Evolutionary conservation across 2,113 vertebrate genomes (phyloP), one percentile per base, ranked within the genome.

Genomic region (Aldabrachelys gigantea): DNA sequence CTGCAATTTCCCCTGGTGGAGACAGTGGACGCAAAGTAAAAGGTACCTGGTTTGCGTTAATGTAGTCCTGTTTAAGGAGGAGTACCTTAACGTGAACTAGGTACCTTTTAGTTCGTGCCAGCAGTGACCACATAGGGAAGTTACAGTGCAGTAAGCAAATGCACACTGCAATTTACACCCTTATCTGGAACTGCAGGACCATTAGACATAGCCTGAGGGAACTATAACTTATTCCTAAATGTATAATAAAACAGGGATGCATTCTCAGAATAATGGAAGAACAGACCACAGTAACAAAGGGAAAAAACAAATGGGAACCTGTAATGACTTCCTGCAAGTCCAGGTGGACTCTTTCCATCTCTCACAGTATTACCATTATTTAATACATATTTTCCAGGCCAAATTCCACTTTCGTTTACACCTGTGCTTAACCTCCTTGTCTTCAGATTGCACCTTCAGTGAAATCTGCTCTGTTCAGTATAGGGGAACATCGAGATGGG

Each of bases 221-320:
- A 76, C 41, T 44, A 12, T 25, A 41, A 44, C 38, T 94, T 82
- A 53, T 50, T 88, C 89, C 57, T 89, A 92, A 93, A 93, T 41
- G 49, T 92, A 95, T 94, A 96, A 80, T 80, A 84, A 89, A 93
- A 52, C 3, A 91, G 90, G 87, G 94, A 83, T 76, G 35, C 72
- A 89, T 85, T 93, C 93, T 89, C 93, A n/a, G 11, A 84, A n/a
- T 94, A 96, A 96, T 94, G 92, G 87, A 96, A 53, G 87, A 80
- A 90, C 82, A 69, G 56, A 91, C 92, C 95, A 35, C 54, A 86
- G 69, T 80, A 52, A 93, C 91, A 95, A 95, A 94, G 88, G 80
- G 81, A 87, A 80, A 80, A 90, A 49, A 83, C 49, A 89, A 52
- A 57, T 8, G 85, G 47, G 59, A 92, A 96, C 41, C 44, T 82